Conservation (phyloP, 2,888 invertebrate species). For the Polyommatus icarus region DNA sequence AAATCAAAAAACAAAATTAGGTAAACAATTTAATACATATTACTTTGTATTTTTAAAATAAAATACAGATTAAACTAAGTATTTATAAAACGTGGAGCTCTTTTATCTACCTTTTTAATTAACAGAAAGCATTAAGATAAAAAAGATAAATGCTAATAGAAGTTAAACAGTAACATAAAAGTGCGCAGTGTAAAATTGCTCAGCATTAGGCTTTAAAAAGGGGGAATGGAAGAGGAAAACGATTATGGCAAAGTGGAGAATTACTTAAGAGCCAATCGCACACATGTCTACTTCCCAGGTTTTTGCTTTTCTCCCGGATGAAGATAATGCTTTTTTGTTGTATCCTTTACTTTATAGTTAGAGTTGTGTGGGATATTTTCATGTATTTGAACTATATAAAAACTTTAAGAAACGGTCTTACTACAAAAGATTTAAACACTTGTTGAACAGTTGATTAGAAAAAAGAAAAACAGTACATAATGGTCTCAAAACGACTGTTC, state of each 20-base stretch:
- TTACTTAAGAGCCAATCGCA: constrained; percentile 66
- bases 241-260: constrained; percentile 56
- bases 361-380: constrained; percentile 14
- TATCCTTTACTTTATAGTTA: constrained; percentile 45
- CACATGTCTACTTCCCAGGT: constrained; percentile 61
- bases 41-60: no score
- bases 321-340: constrained; percentile 65
- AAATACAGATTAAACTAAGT: background rate
- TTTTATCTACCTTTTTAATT: background rate
- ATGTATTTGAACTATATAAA: no score
- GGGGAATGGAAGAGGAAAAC: constrained; percentile 59
- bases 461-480: background rate
- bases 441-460: no score
- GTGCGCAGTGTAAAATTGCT: constrained; percentile 20
- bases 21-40: no score
- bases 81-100: background rate
- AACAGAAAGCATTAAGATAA: background rate
- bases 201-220: constrained; percentile 53
- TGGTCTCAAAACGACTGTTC: no score
- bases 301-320: constrained; percentile 51
- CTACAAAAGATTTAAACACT: no score
- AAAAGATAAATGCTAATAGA: background rate
- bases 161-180: background rate
- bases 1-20: background rate
- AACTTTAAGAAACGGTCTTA: no score